Percentiles rank a stretch among this genome's conserved stretches.
These are phyloP conservation scores for Clunio marinus DNA, from an alignment of 2,888 invertebrate species.

Conservation along the genomic window DNA sequence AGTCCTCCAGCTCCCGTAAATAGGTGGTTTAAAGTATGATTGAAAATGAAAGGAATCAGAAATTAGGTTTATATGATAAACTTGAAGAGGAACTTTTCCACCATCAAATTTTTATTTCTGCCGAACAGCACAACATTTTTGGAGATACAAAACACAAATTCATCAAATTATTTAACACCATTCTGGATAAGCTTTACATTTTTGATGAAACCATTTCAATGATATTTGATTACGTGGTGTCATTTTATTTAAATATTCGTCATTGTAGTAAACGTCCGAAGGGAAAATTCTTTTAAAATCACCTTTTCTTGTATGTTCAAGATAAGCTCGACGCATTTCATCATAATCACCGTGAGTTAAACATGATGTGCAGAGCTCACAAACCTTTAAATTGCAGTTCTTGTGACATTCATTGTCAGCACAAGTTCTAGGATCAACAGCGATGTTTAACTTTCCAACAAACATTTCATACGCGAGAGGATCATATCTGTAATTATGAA, in stretches of 20 bases:
- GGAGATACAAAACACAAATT: too few species aligned
- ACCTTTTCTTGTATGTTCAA: conserved; percentile 8
- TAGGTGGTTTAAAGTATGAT: too few species aligned
- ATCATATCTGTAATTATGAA: not conserved
- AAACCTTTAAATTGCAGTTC: not conserved
- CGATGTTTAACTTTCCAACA: not conserved
- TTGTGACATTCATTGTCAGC: not conserved
- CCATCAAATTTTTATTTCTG: too few species aligned
- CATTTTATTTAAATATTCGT: not conserved
- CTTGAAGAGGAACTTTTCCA: too few species aligned
- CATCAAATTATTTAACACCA: too few species aligned
- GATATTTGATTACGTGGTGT: not conserved
- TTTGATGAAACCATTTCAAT: not conserved
- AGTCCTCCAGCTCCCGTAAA: too few species aligned
- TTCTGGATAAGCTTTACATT: not conserved
- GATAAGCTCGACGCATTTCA: not conserved
- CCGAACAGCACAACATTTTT: too few species aligned
- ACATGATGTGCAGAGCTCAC: not conserved
- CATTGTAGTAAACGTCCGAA: not conserved
- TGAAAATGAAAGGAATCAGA: too few species aligned
- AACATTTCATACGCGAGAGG: not conserved
- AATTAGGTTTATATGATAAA: too few species aligned
- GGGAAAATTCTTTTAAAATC: conserved; percentile 23
- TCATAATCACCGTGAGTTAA: not conserved
- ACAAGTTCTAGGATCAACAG: not conserved